Evolutionary conservation across 2,113 vertebrate genomes (phyloP).

Genomic region (Muntiacus reevesi): DNA sequence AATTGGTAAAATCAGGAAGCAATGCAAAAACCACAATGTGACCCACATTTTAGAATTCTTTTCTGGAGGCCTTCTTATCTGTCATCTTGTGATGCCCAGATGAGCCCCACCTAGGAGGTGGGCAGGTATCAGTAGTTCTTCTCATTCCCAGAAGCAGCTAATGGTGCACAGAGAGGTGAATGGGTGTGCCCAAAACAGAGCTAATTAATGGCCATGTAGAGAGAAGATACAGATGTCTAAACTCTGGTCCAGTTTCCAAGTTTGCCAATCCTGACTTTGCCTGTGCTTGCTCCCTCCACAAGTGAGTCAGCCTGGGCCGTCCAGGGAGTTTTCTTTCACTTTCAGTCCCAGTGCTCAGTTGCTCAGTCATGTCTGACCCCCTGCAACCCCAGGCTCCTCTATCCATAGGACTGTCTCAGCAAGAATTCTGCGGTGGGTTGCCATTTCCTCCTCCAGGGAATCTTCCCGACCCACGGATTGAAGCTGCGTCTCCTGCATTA

Average conservation of each 20-base stretch:
- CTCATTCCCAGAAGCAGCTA: neutral
- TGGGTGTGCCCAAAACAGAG: neutral
- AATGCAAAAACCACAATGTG: neutral
- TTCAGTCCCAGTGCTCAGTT: neutral
- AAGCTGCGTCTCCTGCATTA: neutral
- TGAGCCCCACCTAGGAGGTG: neutral
- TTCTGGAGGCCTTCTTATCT: neutral
- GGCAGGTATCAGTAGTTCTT: neutral
- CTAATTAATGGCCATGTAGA: neutral
- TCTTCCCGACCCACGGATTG: neutral
- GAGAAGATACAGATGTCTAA: neutral
- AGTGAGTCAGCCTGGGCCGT: neutral
- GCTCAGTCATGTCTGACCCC: neutral
- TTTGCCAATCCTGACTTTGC: neutral
- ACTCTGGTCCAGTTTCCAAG: neutral
- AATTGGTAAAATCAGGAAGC: slow-evolving; percentile 4
- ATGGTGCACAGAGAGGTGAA: neutral
- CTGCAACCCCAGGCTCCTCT: neutral
- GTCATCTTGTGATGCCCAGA: neutral
- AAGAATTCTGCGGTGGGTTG: neutral
- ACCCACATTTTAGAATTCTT: neutral
- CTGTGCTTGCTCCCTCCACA: neutral
- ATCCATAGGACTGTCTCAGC: neutral
- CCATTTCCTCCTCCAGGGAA: neutral
- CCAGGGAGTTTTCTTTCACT: neutral